Evolutionary conservation across 2,113 vertebrate species (phyloP).

Genomic region (Crotalus horridus): DNA sequence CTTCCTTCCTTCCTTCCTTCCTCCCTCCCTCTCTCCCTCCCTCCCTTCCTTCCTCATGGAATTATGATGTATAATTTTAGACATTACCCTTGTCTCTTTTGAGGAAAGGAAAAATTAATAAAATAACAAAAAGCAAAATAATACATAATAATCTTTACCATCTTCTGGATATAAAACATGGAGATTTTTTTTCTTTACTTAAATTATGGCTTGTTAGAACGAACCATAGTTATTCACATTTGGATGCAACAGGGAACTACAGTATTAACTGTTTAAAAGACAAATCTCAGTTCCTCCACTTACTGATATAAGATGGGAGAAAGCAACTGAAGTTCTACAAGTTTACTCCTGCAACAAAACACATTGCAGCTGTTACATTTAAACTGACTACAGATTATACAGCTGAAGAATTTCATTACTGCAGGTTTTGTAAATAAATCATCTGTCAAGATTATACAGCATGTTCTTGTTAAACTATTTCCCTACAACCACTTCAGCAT

Average conservation of each 20-base stretch:
- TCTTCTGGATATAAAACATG: too few relatives aligned
- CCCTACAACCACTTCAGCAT: slow-evolving; percentile 11
- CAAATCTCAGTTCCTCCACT: background rate
- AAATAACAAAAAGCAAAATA: too few relatives aligned
- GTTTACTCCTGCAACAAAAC: background rate
- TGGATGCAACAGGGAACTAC: background rate
- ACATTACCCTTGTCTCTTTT: too few relatives aligned
- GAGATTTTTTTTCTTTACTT: background rate
- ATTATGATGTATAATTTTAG: background rate
- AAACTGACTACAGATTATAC: background rate
- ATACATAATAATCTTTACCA: too few relatives aligned
- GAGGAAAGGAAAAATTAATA: too few relatives aligned
- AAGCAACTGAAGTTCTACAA: background rate
- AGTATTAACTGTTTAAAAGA: background rate
- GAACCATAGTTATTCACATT: background rate
- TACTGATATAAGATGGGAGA: background rate
- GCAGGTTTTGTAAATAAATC: slow-evolving; percentile 1
- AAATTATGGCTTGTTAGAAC: background rate
- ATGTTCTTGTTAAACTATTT: background rate
- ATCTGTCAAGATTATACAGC: background rate
- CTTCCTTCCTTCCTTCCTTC: too few relatives aligned
- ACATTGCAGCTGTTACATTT: background rate
- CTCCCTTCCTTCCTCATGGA: background rate
- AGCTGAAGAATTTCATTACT: background rate
- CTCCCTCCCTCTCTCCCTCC: too few relatives aligned